Conservation (phyloP, 2,888 invertebrate species). For the Liodrosophila aerea region DNA sequence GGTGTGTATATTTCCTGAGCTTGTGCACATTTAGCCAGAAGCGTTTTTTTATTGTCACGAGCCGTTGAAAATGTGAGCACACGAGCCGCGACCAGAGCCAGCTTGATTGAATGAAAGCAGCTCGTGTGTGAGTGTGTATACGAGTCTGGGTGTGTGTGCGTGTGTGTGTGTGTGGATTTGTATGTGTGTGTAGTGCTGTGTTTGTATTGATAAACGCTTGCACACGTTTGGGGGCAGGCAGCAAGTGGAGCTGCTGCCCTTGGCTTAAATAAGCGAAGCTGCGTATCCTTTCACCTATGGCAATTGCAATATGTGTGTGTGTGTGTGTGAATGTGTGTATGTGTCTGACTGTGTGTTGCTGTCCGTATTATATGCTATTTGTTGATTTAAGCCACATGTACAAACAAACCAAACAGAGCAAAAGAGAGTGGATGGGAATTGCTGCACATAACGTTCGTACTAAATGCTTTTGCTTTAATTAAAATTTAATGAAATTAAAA, state of each 20-base stretch:
- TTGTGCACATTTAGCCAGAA: constrained; percentile 38
- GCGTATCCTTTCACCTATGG: constrained; percentile 19
- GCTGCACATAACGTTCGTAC: constrained; percentile 8
- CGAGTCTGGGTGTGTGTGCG: constrained; percentile 1
- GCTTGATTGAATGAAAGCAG: constrained; percentile 50
- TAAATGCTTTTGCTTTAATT: constrained; percentile 50
- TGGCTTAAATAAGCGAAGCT: constrained; percentile 36
- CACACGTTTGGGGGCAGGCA: constrained; percentile 22
- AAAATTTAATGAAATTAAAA: constrained; percentile 63
- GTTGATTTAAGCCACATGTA: constrained; percentile 52
- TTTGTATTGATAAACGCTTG: constrained; percentile 47
- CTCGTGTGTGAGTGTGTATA: constrained; percentile 4
- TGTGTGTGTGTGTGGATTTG: constrained; percentile 3
- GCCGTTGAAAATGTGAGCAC: constrained; percentile 35
- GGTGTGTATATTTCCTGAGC: constrained; percentile 15
- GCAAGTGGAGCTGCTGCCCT: constrained; percentile 31
- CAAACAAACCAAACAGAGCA: constrained; percentile 35
- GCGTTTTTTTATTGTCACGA: constrained; percentile 48
- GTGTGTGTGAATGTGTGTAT: background rate
- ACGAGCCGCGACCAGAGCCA: constrained; percentile 21
- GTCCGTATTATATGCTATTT: constrained; percentile 29
- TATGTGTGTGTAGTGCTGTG: constrained; percentile 13
- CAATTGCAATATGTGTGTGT: constrained; percentile 17
- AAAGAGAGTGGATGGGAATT: background rate
- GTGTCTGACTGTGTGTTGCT: background rate